Conservation (phyloP, 2,888 invertebrate species). For the Carcina quercana region DNA sequence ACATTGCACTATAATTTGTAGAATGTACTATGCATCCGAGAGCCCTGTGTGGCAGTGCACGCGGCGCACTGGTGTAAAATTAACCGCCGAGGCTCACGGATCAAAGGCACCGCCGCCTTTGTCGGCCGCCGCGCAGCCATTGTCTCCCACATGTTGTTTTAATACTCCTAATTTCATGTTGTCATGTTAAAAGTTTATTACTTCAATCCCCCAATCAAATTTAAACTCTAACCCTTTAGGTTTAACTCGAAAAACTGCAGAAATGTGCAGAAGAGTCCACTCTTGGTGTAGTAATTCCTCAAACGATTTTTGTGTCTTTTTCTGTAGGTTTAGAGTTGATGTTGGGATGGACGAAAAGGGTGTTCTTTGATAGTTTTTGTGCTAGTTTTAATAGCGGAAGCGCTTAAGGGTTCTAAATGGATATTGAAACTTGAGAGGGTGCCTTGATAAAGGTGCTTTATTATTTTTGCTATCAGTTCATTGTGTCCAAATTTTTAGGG, state of each 20-base stretch:
- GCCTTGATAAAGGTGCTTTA: no score
- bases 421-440: constrained; percentile 34
- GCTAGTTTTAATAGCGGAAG: constrained; percentile 44
- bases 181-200: constrained; percentile 68
- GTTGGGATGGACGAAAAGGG: no score
- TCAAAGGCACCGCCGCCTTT: constrained; percentile 59
- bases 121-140: constrained; percentile 52
- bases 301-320: background rate
- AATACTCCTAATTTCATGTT: constrained; percentile 63
- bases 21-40: no score
- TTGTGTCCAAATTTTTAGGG: no score
- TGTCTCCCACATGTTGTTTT: constrained; percentile 66
- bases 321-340: background rate
- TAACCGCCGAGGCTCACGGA: constrained; percentile 39
- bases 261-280: constrained; percentile 2
- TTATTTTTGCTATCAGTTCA: no score
- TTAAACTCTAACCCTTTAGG: constrained; percentile 20
- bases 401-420: constrained; percentile 43
- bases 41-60: no score
- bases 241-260: constrained; percentile 13
- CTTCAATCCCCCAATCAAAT: constrained; percentile 18
- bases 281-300: constrained; percentile 1
- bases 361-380: background rate
- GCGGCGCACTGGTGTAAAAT: constrained; percentile 48
- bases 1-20: no score